phyloP scores from a whole-genome alignment of 2,797 vertebrate genomes.

The Rhincodon typus region DNA sequence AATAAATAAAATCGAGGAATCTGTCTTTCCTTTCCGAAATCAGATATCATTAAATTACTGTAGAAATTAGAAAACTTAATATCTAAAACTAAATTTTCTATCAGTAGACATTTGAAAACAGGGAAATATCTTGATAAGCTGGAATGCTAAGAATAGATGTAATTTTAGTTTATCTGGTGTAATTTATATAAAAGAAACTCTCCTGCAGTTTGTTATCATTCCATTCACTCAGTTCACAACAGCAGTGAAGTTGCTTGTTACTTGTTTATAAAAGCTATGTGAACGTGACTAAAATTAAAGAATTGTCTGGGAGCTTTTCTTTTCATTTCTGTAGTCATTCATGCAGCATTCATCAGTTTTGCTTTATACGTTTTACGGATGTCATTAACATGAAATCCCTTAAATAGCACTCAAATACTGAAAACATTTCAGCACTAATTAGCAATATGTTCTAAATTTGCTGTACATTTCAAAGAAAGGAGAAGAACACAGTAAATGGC shows the following conservation, averaged over 20 bases:
- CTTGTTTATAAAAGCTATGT: background rate
- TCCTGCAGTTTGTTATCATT: conserved; percentile 40
- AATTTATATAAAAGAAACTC: background rate
- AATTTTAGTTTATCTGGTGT: background rate
- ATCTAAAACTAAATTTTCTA: background rate
- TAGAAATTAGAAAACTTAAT: background rate
- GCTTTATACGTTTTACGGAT: background rate
- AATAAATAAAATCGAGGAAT: background rate
- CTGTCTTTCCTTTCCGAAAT: background rate
- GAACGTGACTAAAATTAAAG: background rate
- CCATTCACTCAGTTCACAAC: background rate
- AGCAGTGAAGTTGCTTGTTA: conserved; percentile 23
- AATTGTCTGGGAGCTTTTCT: background rate
- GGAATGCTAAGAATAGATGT: background rate
- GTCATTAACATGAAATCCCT: background rate
- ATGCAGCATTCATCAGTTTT: conserved; percentile 22
- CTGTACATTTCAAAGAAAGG: conserved; percentile 58
- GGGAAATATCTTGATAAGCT: background rate
- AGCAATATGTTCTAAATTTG: conserved; percentile 17
- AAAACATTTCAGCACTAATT: conserved; percentile 15
- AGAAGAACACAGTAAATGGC: conserved; percentile 52
- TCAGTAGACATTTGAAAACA: background rate
- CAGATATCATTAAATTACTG: background rate
- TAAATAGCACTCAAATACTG: conserved; percentile 18
- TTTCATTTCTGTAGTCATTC: background rate